phyloP scores from a whole-genome alignment of 92 coral and sea anemone species.

The Porites lobata region DNA sequence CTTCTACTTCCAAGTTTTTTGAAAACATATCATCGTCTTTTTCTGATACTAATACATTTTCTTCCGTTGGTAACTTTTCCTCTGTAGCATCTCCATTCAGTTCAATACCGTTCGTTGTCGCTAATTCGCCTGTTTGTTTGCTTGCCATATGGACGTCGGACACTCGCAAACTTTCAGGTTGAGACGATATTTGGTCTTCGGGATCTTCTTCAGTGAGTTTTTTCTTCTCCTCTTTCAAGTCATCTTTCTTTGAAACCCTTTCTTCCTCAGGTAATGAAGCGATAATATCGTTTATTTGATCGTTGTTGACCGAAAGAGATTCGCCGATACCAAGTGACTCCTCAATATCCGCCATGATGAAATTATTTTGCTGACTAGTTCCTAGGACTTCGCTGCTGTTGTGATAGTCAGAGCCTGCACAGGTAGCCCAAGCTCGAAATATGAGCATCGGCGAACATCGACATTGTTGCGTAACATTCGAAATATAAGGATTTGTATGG shows the following conservation, averaged over 20 bases:
- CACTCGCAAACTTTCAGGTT: background rate
- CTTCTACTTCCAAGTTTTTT: background rate
- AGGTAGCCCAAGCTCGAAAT: too few relatives aligned
- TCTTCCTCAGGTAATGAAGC: conserved; percentile 10
- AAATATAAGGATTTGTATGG: too few relatives aligned
- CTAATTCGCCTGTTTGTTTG: conserved; percentile 10
- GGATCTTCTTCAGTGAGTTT: background rate
- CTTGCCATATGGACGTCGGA: background rate
- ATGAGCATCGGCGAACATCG: too few relatives aligned
- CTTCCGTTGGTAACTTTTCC: background rate
- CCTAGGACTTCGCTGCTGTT: conserved; percentile 3
- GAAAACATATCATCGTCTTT: conserved; percentile 5
- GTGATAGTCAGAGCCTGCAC: too few relatives aligned
- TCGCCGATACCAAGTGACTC: background rate
- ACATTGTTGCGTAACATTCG: too few relatives aligned
- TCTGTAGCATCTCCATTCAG: background rate
- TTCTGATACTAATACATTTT: background rate
- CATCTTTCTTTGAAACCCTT: background rate
- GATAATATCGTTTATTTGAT: conserved; percentile 7
- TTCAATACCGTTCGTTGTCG: background rate
- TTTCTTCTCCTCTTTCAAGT: background rate
- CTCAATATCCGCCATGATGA: conserved; percentile 36
- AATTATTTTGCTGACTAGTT: background rate
- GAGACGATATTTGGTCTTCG: background rate
- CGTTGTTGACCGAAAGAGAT: background rate